Evolutionary conservation across 2,797 vertebrate genomes (phyloP).

Genomic region (Setipinna tenuifilis): DNA sequence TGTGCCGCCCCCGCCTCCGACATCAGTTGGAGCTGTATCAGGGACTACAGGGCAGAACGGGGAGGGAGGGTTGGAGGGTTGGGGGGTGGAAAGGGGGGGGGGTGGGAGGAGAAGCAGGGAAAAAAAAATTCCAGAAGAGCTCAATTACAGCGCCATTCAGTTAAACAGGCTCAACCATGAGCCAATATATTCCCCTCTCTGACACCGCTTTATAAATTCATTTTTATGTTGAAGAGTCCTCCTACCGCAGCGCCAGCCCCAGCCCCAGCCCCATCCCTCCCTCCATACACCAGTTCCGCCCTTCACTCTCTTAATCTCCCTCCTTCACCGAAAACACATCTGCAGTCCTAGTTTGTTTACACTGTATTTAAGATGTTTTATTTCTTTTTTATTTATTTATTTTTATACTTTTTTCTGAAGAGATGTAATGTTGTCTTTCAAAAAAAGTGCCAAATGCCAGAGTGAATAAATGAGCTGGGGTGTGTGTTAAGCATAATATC

Average conservation of each 20-base stretch:
- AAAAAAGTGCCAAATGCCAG: slow-evolving; percentile 55
- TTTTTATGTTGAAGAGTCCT: slow-evolving; percentile 10
- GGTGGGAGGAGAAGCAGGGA: neutral
- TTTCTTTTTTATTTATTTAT: slow-evolving; percentile 10
- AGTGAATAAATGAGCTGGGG: slow-evolving; percentile 47
- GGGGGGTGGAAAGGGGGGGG: neutral
- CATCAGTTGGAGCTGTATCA: slow-evolving; percentile 90
- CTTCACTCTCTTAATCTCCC: neutral
- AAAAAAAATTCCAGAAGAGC: slow-evolving; percentile 11
- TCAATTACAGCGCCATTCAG: slow-evolving; percentile 36
- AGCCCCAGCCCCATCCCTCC: neutral
- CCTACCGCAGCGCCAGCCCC: neutral
- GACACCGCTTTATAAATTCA: slow-evolving; percentile 44
- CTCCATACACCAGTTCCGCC: neutral
- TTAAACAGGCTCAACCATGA: slow-evolving; percentile 59
- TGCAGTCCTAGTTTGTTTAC: neutral
- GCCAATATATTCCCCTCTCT: slow-evolving; percentile 46
- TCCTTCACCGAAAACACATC: neutral
- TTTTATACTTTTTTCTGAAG: neutral
- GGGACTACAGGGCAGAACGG: slow-evolving; percentile 82
- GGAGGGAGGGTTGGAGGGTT: slow-evolving; percentile 23
- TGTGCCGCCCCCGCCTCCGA: slow-evolving; percentile 93
- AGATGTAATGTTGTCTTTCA: slow-evolving; percentile 29
- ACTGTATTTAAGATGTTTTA: no score
- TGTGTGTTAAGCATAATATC: slow-evolving; percentile 48